A percentile compares a stretch with the other conserved stretches of the same genome.
Conservation (phyloP, 2,888 invertebrate species). For the Caenorhabditis plicata region DNA sequence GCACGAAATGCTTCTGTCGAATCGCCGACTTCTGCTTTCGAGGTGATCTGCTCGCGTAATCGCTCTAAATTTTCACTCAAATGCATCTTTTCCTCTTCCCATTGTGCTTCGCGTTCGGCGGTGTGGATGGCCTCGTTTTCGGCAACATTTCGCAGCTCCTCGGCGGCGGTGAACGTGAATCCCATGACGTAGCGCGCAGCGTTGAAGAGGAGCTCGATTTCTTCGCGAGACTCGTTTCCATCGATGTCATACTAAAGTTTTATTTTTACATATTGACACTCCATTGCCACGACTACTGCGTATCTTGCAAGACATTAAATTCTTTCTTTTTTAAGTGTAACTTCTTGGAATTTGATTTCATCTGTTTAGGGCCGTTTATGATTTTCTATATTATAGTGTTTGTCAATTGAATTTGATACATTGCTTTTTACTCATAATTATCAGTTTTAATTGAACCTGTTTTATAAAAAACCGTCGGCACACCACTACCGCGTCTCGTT, state of each 20-base stretch:
- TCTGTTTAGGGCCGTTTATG: no score
- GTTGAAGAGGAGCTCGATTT: constrained; percentile 48
- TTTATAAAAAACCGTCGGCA: no score
- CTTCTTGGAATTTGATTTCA: no score
- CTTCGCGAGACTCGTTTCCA: constrained; percentile 37
- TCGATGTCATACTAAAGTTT: constrained; percentile 50
- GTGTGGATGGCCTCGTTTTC: constrained; percentile 56
- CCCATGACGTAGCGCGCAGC: constrained; percentile 40
- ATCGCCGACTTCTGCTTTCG: constrained; percentile 47
- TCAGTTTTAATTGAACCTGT: no score
- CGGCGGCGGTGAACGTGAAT: constrained; percentile 53
- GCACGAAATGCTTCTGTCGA: constrained; percentile 37
- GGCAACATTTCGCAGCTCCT: constrained; percentile 56
- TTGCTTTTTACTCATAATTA: no score
- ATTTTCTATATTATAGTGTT: no score
- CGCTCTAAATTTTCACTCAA: constrained; percentile 55
- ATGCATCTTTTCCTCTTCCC: constrained; percentile 52
- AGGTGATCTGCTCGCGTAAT: constrained; percentile 54
- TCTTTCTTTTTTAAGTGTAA: no score
- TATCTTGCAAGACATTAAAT: background rate
- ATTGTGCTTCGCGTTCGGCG: constrained; percentile 60
- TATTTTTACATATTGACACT: background rate
- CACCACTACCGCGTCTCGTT: no score
- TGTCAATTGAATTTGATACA: no score
- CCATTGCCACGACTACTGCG: no score